Base-by-base conservation (phyloP, 1,140 invertebrate genomes). In the Megathymus violae region DNA sequence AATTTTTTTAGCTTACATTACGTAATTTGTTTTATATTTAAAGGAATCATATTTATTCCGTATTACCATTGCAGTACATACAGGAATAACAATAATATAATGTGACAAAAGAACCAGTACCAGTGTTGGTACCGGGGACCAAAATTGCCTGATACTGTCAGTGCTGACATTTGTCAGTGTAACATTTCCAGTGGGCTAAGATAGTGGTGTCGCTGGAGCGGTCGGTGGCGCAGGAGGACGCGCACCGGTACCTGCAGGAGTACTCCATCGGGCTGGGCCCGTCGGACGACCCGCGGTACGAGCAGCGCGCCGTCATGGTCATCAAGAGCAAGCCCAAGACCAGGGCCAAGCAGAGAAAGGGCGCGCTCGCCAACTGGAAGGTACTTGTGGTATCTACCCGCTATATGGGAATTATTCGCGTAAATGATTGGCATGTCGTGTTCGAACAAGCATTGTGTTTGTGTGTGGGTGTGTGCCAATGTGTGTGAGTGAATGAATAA, bases 261-360 rank as follows among this genome's bases (percentile, higher is more conserved):
- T 99, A 99, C 88, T 98, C 97, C 44, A 98, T 99, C 63, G 97
- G 97, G 11, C 82, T 99, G 41, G 96, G 96, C 0, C 94, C 96
- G 0, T 95, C 96, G 0, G 96, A 97, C 77, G 95, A 96, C 78
- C 95, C 95, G 3, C 93, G 94, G 0, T 96, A 94, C 11, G 96
- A 97, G 86, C 94, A 96, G 62, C 93, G 98, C 15, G 98, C 97
- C 7, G 96, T 99, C 4, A 98, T 99, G 96, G 97, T 99, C 43
- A 99, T 99, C 85, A 99, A 99, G 92, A 96, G 96, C 64, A 98
- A 98, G 84, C 97, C 95, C 68, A 99, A 99, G 91, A 99, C 98
- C 0, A 94, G 97, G 71, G 98, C 99, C 0, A 97, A 97, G 85
- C 98, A 99, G 91, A 92, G 98, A 61, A 99, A 99, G 87, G 97